These are phyloP conservation scores for Antheraea mylitta DNA, from an alignment of 1,140 invertebrate species.

Conservation along the genomic window DNA sequence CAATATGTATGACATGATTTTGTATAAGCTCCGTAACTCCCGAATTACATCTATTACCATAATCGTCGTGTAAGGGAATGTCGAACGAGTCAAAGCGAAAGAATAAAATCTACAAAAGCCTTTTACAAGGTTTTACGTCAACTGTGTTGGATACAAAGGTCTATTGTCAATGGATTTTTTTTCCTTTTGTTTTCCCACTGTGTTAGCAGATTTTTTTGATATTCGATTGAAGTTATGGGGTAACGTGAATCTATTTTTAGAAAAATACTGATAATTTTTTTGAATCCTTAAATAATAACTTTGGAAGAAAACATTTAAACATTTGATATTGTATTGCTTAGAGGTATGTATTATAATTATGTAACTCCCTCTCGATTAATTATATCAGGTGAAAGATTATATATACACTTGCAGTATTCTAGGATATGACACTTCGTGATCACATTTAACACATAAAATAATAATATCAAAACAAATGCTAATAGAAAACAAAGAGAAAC, in stretches of 20 bases:
- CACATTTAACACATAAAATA: too few species aligned
- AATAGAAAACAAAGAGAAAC: too few species aligned
- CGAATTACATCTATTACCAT: slow-evolving; percentile 30
- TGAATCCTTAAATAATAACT: too few species aligned
- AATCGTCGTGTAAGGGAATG: slow-evolving; percentile 32
- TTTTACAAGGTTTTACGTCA: slow-evolving; percentile 39
- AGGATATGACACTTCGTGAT: too few species aligned
- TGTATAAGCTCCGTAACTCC: background rate
- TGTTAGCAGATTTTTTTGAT: slow-evolving; percentile 43
- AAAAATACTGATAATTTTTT: too few species aligned
- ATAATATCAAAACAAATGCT: too few species aligned
- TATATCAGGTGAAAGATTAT: too few species aligned
- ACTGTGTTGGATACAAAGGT: slow-evolving; percentile 49
- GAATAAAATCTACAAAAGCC: slow-evolving; percentile 56
- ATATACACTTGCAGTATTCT: too few species aligned
- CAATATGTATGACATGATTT: background rate
- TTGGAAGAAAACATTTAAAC: too few species aligned
- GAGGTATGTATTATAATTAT: too few species aligned
- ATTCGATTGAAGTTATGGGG: slow-evolving; percentile 52
- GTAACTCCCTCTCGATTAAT: too few species aligned
- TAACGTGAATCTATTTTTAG: background rate
- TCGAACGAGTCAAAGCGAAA: slow-evolving; percentile 41
- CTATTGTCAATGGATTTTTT: slow-evolving; percentile 41
- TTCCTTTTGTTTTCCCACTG: slow-evolving; percentile 47
- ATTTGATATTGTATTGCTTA: too few species aligned